Evolutionary conservation across 2,797 vertebrate species (phyloP), one percentile per base, ranked within the genome.

Genomic region (Rhabdophis nuchalis): DNA sequence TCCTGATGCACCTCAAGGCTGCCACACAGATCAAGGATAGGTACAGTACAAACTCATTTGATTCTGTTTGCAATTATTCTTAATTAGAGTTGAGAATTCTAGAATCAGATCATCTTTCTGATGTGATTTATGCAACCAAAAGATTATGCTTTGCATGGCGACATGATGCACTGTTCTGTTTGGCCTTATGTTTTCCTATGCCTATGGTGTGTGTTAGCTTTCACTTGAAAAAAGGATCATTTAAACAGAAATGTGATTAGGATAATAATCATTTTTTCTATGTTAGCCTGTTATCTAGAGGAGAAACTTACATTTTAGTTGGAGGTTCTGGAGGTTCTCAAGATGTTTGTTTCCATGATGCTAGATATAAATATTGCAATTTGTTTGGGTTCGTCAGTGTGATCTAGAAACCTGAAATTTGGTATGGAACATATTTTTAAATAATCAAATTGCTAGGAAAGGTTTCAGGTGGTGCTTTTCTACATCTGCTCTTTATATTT

Each of bases 11-110:
- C 96, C 95, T 97, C 97, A 98, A 99, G 99, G 98, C 98, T 97
- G 97, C 98, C 95, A 99, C 98, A 98, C 98, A 99, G 97, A 99
- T 99, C 98, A 99, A 99, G 97, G 98, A 99, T 98, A 98, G 98
- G 99, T 99, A 98, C 95, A 94, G 97, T 98, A 98, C 96, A 93
- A 96, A 97, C 95, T 97, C 96, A 94, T 61, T 93, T 5, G 12
- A 96, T 97, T 96, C 96, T 95, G 32, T 94, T 58, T 91, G 94
- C 95, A 95, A 94, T 60, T 94, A 87, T 97, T 92, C 89, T 86
- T 23, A 50, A 88, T 90, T 94, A 60, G 95, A 97, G 88, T 95
- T 96, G 95, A 96, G 92, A 89, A 87, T 96, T 88, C 88, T 92
- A 87, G 25, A 92, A 85, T 93, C 52, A 89, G 95, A 90, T 0